These are phyloP conservation scores for Neolamprologus caudopunctatus DNA, from an alignment of 2,113 vertebrate genomes.

Conservation along the genomic window DNA sequence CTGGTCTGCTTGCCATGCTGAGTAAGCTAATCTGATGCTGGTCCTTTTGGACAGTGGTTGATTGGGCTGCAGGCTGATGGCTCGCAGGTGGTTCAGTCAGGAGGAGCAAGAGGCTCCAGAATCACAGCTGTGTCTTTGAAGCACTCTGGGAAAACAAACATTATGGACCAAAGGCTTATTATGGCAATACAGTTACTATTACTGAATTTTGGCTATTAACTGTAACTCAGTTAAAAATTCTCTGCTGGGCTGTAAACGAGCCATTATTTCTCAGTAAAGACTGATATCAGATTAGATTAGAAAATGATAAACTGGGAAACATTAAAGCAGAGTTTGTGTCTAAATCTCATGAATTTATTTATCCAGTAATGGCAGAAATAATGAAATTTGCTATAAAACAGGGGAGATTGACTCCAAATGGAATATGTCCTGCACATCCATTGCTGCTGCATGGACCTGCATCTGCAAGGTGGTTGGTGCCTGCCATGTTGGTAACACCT, in stretches of 20 bases:
- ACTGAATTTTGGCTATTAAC: not conserved
- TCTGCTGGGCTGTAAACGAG: not conserved
- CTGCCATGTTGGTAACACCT: not conserved
- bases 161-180: not conserved
- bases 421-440: not conserved
- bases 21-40: not conserved
- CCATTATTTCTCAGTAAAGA: not conserved
- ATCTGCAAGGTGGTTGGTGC: not conserved
- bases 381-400: not conserved
- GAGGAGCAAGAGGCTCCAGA: not conserved
- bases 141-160: not conserved
- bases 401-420: not conserved
- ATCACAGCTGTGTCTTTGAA: not conserved
- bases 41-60: not conserved
- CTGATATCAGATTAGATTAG: not conserved
- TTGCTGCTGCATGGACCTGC: not conserved
- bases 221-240: not conserved
- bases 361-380: not conserved
- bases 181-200: not conserved
- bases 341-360: not conserved
- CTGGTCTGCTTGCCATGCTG: not conserved
- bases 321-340: not conserved
- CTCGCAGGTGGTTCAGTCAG: not conserved
- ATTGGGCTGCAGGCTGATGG: not conserved
- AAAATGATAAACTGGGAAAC: not conserved